These are phyloP conservation scores for Cantharis rufa DNA, from an alignment of 2,888 invertebrate genomes.

Conservation along the genomic window DNA sequence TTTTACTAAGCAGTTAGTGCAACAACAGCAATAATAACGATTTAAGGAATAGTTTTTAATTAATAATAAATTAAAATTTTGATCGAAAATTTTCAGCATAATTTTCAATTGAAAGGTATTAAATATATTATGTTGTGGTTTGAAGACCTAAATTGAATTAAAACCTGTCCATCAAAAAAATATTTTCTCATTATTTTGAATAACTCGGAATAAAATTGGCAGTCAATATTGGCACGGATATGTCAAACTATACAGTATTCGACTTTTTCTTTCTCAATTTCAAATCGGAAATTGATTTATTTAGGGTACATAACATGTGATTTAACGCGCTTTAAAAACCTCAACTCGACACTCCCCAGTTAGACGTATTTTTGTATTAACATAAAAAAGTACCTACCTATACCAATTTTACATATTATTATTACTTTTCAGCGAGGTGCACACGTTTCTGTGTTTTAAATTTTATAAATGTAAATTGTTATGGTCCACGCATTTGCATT, in stretches of 20 bases:
- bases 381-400: neutral
- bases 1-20: neutral
- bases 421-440: neutral
- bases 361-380: neutral
- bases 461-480: neutral
- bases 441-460: neutral
- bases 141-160: neutral
- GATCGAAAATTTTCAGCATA: neutral
- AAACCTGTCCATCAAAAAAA: neutral
- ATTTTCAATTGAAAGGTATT: neutral
- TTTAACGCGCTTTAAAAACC: neutral
- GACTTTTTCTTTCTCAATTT: neutral
- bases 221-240: neutral
- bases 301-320: neutral
- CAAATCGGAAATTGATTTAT: neutral
- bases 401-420: neutral
- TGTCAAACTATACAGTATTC: neutral
- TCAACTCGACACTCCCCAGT: neutral
- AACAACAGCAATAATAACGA: neutral
- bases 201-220: neutral
- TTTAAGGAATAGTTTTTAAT: neutral
- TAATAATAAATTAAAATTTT: neutral
- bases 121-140: neutral
- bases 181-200: neutral
- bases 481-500: neutral